A percentile compares a stretch with the other conserved stretches of the same genome.
Evolutionary conservation across 64 coral and sea anemone genomes (phyloP).

Genomic region (Acropora yongei): DNA sequence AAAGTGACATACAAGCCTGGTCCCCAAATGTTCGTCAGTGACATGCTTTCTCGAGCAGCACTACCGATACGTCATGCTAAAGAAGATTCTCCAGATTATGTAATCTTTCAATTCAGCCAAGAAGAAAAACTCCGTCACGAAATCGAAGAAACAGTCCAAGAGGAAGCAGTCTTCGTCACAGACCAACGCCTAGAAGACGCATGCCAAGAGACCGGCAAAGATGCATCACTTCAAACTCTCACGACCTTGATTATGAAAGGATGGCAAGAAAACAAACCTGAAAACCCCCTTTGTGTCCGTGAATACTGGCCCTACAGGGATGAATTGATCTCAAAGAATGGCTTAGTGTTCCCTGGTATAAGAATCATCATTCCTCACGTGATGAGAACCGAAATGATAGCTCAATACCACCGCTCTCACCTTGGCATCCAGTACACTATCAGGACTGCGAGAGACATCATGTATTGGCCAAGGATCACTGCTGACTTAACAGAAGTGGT

Average conservation of each 20-base stretch:
- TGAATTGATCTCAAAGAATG: too few species aligned
- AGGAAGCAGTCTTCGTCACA: not conserved
- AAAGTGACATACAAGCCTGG: constrained; percentile 36
- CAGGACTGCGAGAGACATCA: constrained; percentile 52
- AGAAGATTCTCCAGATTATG: not conserved
- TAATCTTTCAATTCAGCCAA: not conserved
- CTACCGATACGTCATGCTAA: not conserved
- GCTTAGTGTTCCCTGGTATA: constrained; percentile 9
- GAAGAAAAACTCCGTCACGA: not conserved
- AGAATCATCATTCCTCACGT: constrained; percentile 38
- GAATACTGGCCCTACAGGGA: constrained; percentile 57
- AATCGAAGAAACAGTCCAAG: not conserved
- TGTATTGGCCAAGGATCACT: constrained; percentile 67
- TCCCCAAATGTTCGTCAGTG: constrained; percentile 34
- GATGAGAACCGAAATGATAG: constrained; percentile 57
- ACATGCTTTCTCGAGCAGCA: constrained; percentile 9
- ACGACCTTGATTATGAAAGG: constrained; percentile 16
- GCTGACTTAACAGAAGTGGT: not conserved
- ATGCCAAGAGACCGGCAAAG: constrained; percentile 26
- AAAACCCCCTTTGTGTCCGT: constrained; percentile 11
- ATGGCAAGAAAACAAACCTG: constrained; percentile 46
- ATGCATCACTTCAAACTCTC: not conserved
- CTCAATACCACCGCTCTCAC: constrained; percentile 59
- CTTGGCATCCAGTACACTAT: constrained; percentile 58
- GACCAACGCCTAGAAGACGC: not conserved